Conservation (phyloP, 1,140 invertebrate genomes). For the Aporrectodea caliginosa region DNA sequence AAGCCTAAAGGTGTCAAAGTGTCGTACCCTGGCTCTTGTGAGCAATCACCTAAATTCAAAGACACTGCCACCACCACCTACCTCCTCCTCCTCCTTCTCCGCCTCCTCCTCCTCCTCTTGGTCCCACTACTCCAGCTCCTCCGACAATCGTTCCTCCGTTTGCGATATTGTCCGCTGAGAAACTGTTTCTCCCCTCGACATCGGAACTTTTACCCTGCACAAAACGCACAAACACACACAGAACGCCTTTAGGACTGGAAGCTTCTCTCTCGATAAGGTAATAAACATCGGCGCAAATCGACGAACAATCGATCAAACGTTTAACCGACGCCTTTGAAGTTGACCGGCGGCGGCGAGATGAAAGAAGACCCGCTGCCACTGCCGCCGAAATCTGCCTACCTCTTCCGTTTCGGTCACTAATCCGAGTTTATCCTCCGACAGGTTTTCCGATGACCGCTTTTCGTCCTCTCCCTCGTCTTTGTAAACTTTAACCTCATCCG, state of each 20-base stretch:
- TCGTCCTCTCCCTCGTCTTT: conserved; percentile 84
- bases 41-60: no score
- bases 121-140: no score
- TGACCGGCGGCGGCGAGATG: background rate
- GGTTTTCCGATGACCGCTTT: conserved; percentile 77
- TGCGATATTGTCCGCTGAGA: conserved; percentile 18
- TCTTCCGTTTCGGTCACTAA: conserved; percentile 86
- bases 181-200: conserved; percentile 26
- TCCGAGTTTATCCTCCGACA: conserved; percentile 89
- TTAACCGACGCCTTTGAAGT: background rate
- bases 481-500: conserved; percentile 94
- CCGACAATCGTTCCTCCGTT: background rate
- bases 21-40: no score
- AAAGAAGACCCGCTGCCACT: background rate
- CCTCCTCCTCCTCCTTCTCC: no score
- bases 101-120: no score
- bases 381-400: conserved; percentile 20
- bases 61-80: no score
- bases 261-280: background rate
- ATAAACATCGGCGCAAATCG: background rate
- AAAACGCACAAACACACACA: background rate
- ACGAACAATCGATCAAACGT: background rate
- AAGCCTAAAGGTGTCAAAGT: no score
- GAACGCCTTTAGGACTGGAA: background rate
- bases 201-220: conserved; percentile 33